Conservation (phyloP, 2,113 vertebrate species). For the Chlamydotis undulata region DNA sequence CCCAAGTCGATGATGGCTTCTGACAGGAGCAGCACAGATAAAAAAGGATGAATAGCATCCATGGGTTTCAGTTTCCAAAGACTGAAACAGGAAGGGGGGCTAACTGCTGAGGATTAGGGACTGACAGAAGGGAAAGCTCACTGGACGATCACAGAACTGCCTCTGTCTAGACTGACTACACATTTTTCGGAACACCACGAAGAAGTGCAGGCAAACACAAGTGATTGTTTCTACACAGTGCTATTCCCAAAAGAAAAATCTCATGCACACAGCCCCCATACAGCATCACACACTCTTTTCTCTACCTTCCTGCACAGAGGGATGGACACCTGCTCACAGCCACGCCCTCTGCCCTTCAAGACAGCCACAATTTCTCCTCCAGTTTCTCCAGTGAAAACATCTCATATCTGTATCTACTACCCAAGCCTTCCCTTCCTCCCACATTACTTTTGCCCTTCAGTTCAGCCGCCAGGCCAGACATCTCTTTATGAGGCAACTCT, state of each 20-base stretch:
- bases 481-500: background rate
- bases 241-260: background rate
- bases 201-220: background rate
- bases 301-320: background rate
- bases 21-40: background rate
- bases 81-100: rapidly evolving
- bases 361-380: background rate
- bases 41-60: background rate
- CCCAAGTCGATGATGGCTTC: background rate
- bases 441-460: background rate
- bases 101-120: background rate
- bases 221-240: background rate
- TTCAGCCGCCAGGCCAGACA: background rate
- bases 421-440: background rate
- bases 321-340: too few relatives aligned
- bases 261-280: rapidly evolving
- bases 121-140: background rate
- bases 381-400: background rate
- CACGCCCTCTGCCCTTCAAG: too few relatives aligned
- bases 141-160: background rate
- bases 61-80: background rate
- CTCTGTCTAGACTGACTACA: background rate
- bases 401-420: background rate
- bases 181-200: background rate
- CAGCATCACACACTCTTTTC: background rate